Base-by-base conservation (phyloP, 2,888 invertebrate genomes). In the Plagiodera versicolora region DNA sequence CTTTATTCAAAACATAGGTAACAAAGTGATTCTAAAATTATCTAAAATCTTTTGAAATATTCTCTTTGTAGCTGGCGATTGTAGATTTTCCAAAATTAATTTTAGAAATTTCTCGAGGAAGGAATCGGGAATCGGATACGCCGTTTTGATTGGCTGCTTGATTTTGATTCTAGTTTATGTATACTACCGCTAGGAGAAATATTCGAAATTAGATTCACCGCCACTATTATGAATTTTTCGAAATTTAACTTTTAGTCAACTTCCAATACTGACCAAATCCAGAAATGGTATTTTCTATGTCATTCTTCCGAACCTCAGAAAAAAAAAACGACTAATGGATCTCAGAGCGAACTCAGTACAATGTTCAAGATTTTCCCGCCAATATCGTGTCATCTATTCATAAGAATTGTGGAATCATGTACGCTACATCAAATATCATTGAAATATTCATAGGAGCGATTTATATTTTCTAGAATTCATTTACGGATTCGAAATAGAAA, bases 51-150 rank as follows among this genome's bases (percentile, higher is more conserved):
- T 62, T 65, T 51, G n/a, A 11, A 49, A 20, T 28, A 45, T 17
- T 6, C 48, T 39, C 35, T 14, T 51, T 35, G 17, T 14, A 10
- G 45, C 20, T 28, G 45, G 45, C 39, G 54, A 20, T 57, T 55
- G 28, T 45, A 20, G 19, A 45, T 54, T 60, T 66, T 65, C 64
- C 44, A n/a, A 54, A 58, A 62, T 52, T 44, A 56, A 62, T 55
- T 60, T 20, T 5, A 45, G 73, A 75, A 71, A 75, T 77, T 75
- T 70, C 72, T 69, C 74, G 79, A 79, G 83, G 87, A 86, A 87
- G 87, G 87, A 85, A 87, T 86, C 85, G 85, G 87, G 87, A 87
- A 86, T 86, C 81, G 77, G 76, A 75, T 79, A 77, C 76, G 74
- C 76, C 79, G 65, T 69, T 69, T 67, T 66, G 63, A 66, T 70